Percentiles rank a stretch among this genome's conserved stretches.
Evolutionary conservation across 2,888 invertebrate genomes (phyloP).

Genomic region (Meandrusa payeni): DNA sequence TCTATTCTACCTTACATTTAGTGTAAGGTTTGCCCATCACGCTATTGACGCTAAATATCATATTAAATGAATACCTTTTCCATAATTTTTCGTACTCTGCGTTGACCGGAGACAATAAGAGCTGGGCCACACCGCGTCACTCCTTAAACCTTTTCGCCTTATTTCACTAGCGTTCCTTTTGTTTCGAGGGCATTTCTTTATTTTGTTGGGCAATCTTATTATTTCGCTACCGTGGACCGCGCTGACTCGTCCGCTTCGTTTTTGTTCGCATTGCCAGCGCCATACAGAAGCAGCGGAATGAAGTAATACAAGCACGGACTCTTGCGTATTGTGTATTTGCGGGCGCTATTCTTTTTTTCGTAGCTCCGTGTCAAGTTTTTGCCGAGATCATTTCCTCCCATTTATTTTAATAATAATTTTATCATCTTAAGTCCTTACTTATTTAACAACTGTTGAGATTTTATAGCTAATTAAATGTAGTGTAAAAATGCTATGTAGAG

Average conservation of each 20-base stretch:
- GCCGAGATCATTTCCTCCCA: slow-evolving; percentile 41
- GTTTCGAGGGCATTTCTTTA: slow-evolving; percentile 75
- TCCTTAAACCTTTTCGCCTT: slow-evolving; percentile 76
- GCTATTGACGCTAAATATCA: no score
- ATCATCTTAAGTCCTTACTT: no score
- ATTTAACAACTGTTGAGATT: no score
- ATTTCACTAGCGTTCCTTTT: slow-evolving; percentile 76
- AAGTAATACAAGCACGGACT: slow-evolving; percentile 72
- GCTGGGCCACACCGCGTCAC: slow-evolving; percentile 76
- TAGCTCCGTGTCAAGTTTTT: slow-evolving; percentile 60
- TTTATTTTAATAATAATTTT: no score
- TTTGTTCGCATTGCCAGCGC: slow-evolving; percentile 57
- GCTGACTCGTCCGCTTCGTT: slow-evolving; percentile 64
- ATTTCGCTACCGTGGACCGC: slow-evolving; percentile 79
- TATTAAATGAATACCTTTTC: slow-evolving; percentile 42
- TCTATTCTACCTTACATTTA: no score
- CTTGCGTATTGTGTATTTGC: slow-evolving; percentile 72
- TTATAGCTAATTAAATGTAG: no score
- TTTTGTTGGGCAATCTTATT: slow-evolving; percentile 80
- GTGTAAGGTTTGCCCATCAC: no score
- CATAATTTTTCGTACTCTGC: slow-evolving; percentile 32
- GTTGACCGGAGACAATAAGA: slow-evolving; percentile 59
- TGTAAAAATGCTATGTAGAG: no score
- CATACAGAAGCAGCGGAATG: slow-evolving; percentile 63
- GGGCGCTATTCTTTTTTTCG: slow-evolving; percentile 54